Base-by-base conservation (phyloP, 2,113 vertebrate species). In the Melanotaenia duboulayi region DNA sequence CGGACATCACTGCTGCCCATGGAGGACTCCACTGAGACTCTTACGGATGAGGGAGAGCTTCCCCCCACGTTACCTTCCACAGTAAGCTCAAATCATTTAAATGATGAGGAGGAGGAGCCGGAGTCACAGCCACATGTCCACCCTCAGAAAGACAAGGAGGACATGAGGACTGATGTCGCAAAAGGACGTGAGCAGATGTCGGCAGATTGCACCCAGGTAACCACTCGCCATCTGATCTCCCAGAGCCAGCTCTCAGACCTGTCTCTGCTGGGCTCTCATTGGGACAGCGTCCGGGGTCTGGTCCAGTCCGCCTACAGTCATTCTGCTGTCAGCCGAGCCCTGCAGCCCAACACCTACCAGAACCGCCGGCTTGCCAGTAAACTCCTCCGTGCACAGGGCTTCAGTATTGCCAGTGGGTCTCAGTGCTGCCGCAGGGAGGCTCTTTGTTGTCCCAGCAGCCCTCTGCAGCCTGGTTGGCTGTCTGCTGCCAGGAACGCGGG, bases 261-360 rank as follows among this genome's bases (percentile, higher is more conserved):
- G 75, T 95, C 95, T 24, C 91, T 98, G 74, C 88, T 98, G 35
- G 94, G 94, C 14, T 95, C 95, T 46, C 96, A 95, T 81, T 99
- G 97, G 97, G 97, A 97, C 80, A 96, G 96, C 59, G 95, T 97
- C 48, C 96, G 96, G 81, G 97, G 96, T 54, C 93, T 97, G 90
- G 95, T 96, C 54, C 95, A 95, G 65, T 98, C 96, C 0, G 89
- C 96, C 20, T 96, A 94, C 61, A 42, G 51, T 19, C 83, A 94
- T 17, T 73, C 91, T 0, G 76, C 76, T 0, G 70, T 94, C 66
- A 90, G 94, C 52, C 93, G 95, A 46, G 89, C 94, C 62, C 78
- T 95, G 24, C 93, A 95, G 71, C 94, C 95, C 0, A 94, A 93
- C 64, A 89, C 92, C 69, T 96, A 94, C 83, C 96, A 96, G 60